Evolutionary conservation across 2,113 vertebrate species (phyloP), one percentile per base, ranked within the genome.

Genomic region (Speoplatyrhinus poulsoni): DNA sequence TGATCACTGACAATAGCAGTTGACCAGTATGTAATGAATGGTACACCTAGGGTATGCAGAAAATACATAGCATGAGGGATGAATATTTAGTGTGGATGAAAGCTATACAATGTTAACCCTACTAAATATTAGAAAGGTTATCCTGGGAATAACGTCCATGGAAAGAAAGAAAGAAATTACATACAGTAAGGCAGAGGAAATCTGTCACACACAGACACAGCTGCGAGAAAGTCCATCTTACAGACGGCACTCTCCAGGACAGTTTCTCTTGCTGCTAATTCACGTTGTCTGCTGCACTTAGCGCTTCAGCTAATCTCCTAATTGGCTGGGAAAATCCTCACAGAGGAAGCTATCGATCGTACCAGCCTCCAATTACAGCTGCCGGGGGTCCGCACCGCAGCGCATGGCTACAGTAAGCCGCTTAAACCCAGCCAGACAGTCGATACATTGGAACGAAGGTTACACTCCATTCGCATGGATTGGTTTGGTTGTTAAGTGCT

Each of bases 241-340:
- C 62, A 56, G 32, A 83, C 61, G 69, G 63, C 46, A 36, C 68
- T 72, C 60, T 33, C 57, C 62, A 19, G 50, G 56, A 61, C 60
- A 49, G 75, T 76, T 87, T 77, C 78, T 68, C 69, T 62, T 19
- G 67, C 60, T 67, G 60, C 66, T 82, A 83, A 87, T 90, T 89
- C 65, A 63, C 76, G 69, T 82, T 85, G 85, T 88, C 84, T 87
- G 81, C 53, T 70, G 78, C 82, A 84, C 78, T 88, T 87, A 86
- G 73, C 67, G 73, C 79, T 79, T 72, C 55, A 83, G 73, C 81
- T 89, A 89, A 91, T 91, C 90, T 80, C 71, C 82, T 91, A 90
- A 91, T 90, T 91, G 87, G 83, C 83, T 85, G 82, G 81, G 85
- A 88, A 91, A 90, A 90, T 90, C 87, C 89, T 88, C 62, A 72